These are phyloP conservation scores for Scolopax bukidnonensis DNA, from an alignment of 2,797 vertebrate genomes.

Conservation along the genomic window DNA sequence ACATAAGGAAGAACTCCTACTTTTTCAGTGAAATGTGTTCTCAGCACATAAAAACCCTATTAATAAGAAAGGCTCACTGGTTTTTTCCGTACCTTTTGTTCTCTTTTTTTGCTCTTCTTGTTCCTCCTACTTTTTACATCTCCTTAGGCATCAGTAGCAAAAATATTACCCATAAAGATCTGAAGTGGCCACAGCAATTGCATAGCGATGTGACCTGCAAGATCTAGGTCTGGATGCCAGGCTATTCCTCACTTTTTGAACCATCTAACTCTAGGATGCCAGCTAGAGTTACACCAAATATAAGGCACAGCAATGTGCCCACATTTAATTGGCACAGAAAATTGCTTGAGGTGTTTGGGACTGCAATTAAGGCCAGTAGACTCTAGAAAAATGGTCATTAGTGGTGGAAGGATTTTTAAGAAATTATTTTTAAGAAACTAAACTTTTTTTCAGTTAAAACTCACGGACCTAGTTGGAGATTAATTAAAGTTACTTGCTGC, in stretches of 20 bases:
- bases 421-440: slow-evolving; percentile 31
- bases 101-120: not conserved
- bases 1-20: not conserved
- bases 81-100: not conserved
- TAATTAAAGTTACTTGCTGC: slow-evolving; percentile 76
- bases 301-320: slow-evolving; percentile 15
- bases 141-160: not conserved
- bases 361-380: slow-evolving; percentile 69
- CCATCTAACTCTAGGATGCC: slow-evolving; percentile 13
- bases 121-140: not conserved
- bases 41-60: not conserved
- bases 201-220: not conserved
- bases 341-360: slow-evolving; percentile 61
- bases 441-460: slow-evolving; percentile 54
- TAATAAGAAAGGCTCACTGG: not conserved
- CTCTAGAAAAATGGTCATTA: slow-evolving; percentile 52
- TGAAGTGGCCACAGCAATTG: not conserved
- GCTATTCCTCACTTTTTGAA: slow-evolving; percentile 15
- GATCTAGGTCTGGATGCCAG: slow-evolving; percentile 32
- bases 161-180: not conserved
- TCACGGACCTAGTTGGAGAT: slow-evolving; percentile 75
- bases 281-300: not conserved
- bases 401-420: not conserved
- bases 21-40: not conserved
- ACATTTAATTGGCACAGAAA: slow-evolving; percentile 72